These are phyloP conservation scores for Platysternon megacephalum DNA, from an alignment of 2,113 vertebrate species.

Conservation along the genomic window DNA sequence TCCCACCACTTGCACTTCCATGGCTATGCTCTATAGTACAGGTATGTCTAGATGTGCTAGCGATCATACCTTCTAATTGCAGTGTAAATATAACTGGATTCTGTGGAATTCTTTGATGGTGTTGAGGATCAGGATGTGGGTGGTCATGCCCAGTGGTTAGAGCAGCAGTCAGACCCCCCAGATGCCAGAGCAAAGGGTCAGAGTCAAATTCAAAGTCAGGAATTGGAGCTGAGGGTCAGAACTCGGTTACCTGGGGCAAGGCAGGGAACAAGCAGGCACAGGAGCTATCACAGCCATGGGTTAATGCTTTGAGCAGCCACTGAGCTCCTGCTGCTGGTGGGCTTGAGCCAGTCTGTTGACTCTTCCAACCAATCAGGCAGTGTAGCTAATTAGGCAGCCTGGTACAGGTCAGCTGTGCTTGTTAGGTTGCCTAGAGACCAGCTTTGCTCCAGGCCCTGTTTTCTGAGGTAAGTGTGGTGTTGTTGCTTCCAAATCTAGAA, in stretches of 20 bases:
- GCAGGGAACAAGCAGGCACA: not conserved
- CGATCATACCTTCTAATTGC: not conserved
- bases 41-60: not conserved
- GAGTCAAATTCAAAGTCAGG: not conserved
- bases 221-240: not conserved
- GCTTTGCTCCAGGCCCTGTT: not conserved
- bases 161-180: not conserved
- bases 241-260: not conserved
- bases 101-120: not conserved
- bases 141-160: not conserved
- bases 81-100: not conserved
- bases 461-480: not conserved
- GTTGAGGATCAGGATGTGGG: not conserved
- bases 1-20: not conserved
- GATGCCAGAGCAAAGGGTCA: not conserved
- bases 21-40: not conserved
- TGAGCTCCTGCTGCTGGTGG: not conserved
- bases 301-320: not conserved
- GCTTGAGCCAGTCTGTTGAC: not conserved
- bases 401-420: not conserved
- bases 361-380: not conserved
- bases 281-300: not conserved
- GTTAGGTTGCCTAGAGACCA: not conserved
- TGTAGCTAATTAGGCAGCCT: not conserved
- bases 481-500: not conserved